These are phyloP conservation scores for Terebella lapidaria DNA, from an alignment of 2,888 invertebrate genomes.

Conservation along the genomic window DNA sequence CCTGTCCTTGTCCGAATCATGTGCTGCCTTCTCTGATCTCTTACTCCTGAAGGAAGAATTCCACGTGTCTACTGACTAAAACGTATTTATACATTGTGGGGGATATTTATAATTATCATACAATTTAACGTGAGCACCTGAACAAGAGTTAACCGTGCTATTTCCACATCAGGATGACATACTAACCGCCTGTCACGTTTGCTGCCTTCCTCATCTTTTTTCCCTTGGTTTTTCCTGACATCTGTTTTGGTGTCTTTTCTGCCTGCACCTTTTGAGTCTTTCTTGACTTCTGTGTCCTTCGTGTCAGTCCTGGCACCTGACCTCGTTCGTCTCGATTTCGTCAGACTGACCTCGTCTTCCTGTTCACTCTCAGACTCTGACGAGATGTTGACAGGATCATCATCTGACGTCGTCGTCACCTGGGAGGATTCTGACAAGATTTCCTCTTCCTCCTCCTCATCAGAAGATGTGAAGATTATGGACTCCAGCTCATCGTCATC, in stretches of 20 bases:
- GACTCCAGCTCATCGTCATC: slow-evolving; percentile 17
- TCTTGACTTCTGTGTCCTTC: neutral
- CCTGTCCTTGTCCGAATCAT: neutral
- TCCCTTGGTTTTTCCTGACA: neutral
- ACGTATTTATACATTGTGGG: no score
- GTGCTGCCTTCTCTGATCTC: no score
- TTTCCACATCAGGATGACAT: no score
- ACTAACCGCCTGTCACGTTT: no score
- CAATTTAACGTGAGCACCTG: no score
- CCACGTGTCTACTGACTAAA: no score
- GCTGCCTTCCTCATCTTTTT: no score
- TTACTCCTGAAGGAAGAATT: no score
- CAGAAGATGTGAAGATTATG: slow-evolving; percentile 3
- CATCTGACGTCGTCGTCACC: no score
- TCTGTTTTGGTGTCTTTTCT: no score
- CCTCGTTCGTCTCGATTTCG: neutral
- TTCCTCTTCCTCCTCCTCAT: slow-evolving; percentile 10
- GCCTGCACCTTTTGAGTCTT: slow-evolving; percentile 1
- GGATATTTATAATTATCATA: no score
- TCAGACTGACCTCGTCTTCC: neutral
- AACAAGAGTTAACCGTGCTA: no score
- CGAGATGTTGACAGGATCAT: neutral
- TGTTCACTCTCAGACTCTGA: neutral
- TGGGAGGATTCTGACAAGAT: neutral
- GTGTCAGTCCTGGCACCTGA: neutral